Evolutionary conservation across 1,140 invertebrate species (phyloP).

Genomic region (Heliconius melpomene): DNA sequence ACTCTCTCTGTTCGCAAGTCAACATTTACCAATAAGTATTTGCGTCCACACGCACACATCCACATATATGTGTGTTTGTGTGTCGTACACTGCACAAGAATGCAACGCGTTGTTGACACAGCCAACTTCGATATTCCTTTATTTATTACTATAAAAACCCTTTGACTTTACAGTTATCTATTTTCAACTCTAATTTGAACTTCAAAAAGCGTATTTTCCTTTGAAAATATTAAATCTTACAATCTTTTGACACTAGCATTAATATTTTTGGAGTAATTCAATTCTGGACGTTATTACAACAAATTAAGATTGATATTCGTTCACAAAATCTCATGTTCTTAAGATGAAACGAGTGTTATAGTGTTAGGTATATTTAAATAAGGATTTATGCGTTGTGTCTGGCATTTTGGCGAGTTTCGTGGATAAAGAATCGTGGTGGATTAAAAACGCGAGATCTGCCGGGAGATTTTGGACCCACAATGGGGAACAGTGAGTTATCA

Average conservation of each 20-base stretch:
- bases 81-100: constrained; percentile 74
- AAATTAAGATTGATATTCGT: constrained; percentile 28
- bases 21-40: constrained; percentile 78
- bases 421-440: constrained; percentile 70
- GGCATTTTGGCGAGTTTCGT: constrained; percentile 75
- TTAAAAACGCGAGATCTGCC: constrained; percentile 64
- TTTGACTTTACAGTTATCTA: constrained; percentile 42
- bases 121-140: constrained; percentile 80
- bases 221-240: constrained; percentile 38
- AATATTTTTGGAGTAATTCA: background rate
- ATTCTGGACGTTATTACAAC: constrained; percentile 18
- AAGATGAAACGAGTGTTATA: constrained; percentile 31
- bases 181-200: constrained; percentile 41
- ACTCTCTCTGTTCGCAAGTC: constrained; percentile 62
- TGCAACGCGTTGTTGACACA: constrained; percentile 80
- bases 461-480: constrained; percentile 58
- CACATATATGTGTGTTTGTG: constrained; percentile 49
- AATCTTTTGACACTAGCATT: constrained; percentile 27
- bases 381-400: constrained; percentile 79
- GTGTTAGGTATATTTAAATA: constrained; percentile 74
- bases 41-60: constrained; percentile 66
- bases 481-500: constrained; percentile 44
- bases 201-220: constrained; percentile 34
- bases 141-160: constrained; percentile 80
- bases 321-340: constrained; percentile 25